These are phyloP conservation scores for Chrysocyon brachyurus DNA, from an alignment of 2,797 vertebrate genomes.

Conservation along the genomic window DNA sequence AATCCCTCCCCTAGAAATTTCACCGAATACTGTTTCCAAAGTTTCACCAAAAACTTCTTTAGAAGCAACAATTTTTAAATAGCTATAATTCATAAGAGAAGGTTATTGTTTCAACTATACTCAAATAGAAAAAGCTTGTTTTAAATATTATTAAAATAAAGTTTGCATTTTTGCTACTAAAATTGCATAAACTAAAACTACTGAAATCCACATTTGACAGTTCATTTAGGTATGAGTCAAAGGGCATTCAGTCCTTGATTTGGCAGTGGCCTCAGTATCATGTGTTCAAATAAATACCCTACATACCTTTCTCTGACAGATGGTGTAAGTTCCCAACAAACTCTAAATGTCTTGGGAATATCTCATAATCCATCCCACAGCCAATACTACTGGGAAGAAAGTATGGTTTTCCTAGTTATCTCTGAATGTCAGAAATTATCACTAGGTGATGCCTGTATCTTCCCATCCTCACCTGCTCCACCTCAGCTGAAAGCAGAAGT, in stretches of 20 bases:
- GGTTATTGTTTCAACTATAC: neutral
- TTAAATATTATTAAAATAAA: constrained; percentile 59
- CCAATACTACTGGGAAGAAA: constrained; percentile 22
- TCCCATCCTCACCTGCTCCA: neutral
- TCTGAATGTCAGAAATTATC: constrained; percentile 53
- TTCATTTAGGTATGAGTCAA: constrained; percentile 8
- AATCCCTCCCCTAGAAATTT: neutral
- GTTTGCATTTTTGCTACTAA: neutral
- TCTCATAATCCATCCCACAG: constrained; percentile 40
- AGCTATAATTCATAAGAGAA: neutral
- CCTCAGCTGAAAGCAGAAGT: neutral
- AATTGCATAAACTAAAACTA: neutral
- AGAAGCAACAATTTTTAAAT: neutral
- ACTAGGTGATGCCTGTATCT: neutral
- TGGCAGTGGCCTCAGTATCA: constrained; percentile 15
- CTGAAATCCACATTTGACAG: neutral
- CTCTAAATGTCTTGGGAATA: constrained; percentile 19
- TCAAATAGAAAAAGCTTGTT: neutral
- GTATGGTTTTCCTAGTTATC: constrained; percentile 22
- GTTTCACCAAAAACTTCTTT: constrained; percentile 49
- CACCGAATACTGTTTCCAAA: constrained; percentile 48
- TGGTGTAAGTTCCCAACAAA: constrained; percentile 61
- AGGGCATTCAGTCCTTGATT: neutral
- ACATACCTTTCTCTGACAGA: constrained; percentile 62
- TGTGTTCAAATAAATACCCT: constrained; percentile 59